Conservation (phyloP, 2,888 invertebrate species). For the Galeruca laticollis region DNA sequence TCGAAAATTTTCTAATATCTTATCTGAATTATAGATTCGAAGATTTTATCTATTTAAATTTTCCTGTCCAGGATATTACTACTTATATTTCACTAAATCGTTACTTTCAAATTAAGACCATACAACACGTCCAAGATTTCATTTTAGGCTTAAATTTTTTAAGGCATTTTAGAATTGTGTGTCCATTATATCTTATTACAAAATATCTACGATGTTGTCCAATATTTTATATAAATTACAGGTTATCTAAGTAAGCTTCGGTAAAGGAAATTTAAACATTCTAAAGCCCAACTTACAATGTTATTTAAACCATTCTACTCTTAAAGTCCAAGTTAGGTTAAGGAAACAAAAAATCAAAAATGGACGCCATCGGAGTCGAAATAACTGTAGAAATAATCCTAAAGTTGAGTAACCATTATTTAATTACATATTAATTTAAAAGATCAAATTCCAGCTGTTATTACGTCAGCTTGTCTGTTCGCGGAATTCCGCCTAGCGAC, state of each 20-base stretch:
- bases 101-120: too few relatives aligned
- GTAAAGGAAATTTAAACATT: neutral
- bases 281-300: neutral
- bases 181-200: too few relatives aligned
- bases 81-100: too few relatives aligned
- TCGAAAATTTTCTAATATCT: too few relatives aligned
- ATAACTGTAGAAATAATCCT: conserved; percentile 41
- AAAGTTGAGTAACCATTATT: conserved; percentile 42
- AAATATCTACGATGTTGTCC: neutral
- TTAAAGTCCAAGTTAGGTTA: neutral
- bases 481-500: conserved; percentile 26
- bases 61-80: too few relatives aligned
- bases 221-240: neutral
- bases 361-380: conserved; percentile 43
- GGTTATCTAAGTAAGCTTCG: too few relatives aligned
- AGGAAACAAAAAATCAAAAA: conserved; percentile 5
- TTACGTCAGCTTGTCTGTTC: conserved; percentile 33
- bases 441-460: conserved; percentile 2
- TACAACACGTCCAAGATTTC: too few relatives aligned
- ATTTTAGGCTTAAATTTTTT: too few relatives aligned
- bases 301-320: neutral
- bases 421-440: neutral
- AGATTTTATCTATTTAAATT: too few relatives aligned
- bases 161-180: too few relatives aligned
- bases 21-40: too few relatives aligned